Conservation (phyloP, 2,888 invertebrate genomes). For the Aphodius sticticus region DNA sequence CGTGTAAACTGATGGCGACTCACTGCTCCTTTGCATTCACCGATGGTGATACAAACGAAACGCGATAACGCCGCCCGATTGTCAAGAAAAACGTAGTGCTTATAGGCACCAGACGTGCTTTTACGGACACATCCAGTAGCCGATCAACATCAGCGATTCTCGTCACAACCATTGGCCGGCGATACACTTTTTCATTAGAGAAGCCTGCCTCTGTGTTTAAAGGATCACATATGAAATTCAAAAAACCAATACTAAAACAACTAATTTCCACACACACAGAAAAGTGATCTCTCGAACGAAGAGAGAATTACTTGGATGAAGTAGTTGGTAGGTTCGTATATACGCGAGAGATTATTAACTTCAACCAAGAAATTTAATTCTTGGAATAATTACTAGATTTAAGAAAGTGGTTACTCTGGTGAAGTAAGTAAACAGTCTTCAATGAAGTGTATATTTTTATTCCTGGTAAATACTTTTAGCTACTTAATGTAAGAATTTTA, state of each 20-base stretch:
- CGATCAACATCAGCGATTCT: not conserved
- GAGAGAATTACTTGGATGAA: too few species aligned
- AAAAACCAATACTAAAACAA: not conserved
- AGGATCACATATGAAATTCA: not conserved
- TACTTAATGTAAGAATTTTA: too few species aligned
- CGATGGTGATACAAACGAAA: not conserved
- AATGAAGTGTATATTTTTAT: too few species aligned
- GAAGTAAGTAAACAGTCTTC: too few species aligned
- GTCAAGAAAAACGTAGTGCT: conserved; percentile 4
- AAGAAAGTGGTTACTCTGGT: too few species aligned
- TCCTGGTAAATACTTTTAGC: too few species aligned
- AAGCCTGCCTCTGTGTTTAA: not conserved
- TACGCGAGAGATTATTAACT: too few species aligned
- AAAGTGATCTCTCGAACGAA: too few species aligned
- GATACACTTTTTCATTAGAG: not conserved
- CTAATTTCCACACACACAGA: too few species aligned
- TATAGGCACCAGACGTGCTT: not conserved
- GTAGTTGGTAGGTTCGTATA: too few species aligned
- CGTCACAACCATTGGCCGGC: not conserved
- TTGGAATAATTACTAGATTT: too few species aligned
- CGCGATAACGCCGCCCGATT: not conserved
- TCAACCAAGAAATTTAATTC: too few species aligned
- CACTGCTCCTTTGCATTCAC: not conserved
- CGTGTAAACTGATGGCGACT: not conserved
- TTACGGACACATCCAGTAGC: not conserved